These are phyloP conservation scores for Allacma fusca DNA, from an alignment of 2,888 invertebrate genomes.

Conservation along the genomic window DNA sequence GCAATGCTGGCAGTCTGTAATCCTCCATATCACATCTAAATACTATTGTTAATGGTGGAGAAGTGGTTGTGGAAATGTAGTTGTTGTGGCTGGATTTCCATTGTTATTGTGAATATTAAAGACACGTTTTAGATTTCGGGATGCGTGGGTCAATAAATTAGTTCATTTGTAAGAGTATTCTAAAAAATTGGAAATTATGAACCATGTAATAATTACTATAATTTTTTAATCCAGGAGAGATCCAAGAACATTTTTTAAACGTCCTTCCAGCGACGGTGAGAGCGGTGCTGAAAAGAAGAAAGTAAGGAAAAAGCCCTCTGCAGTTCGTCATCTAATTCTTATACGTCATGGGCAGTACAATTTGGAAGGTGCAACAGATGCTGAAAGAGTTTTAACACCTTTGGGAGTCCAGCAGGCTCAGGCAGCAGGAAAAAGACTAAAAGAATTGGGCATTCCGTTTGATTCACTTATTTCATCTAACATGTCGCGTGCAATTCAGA, in stretches of 20 bases:
- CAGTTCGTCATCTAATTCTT: conserved; percentile 81
- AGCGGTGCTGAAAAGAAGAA: no score
- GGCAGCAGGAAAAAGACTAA: conserved; percentile 80
- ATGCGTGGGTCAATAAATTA: no score
- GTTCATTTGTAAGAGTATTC: no score
- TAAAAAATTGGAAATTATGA: neutral
- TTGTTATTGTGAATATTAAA: no score
- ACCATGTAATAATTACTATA: neutral
- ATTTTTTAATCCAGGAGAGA: conserved; percentile 19
- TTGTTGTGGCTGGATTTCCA: no score
- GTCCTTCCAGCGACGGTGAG: conserved; percentile 5
- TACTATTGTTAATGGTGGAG: no score
- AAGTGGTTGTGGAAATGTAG: no score
- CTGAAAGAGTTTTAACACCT: conserved; percentile 78
- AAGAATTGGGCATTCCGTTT: conserved; percentile 79
- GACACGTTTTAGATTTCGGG: no score
- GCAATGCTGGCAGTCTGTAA: no score
- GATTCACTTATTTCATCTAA: conserved; percentile 83
- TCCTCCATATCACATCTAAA: no score
- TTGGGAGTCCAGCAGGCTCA: conserved; percentile 84
- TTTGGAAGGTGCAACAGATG: conserved; percentile 74
- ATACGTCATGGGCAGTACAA: conserved; percentile 96
- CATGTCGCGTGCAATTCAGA: conserved; percentile 93
- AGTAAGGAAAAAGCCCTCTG: conserved; percentile 68
- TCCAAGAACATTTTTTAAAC: conserved; percentile 14